Percentiles rank a stretch among this genome's conserved stretches.
phyloP scores from a whole-genome alignment of 1,140 invertebrate species.

The Drosophila lowei region DNA sequence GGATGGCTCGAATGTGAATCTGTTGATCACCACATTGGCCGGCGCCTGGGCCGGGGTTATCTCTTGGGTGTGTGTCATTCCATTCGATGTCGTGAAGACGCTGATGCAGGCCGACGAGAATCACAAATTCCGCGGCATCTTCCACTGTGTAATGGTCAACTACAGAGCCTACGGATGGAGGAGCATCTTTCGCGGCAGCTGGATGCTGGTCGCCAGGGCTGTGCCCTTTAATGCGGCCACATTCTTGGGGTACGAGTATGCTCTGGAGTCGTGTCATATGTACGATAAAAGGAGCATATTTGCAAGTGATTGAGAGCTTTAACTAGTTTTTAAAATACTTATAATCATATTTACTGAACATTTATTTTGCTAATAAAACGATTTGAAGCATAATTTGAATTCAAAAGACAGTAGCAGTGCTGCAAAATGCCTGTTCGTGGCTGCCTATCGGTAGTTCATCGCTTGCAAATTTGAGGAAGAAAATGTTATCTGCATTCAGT shows the following conservation, averaged over 20 bases:
- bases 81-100: slow-evolving; percentile 90
- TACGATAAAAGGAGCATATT: slow-evolving; percentile 2
- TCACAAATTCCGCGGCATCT: slow-evolving; percentile 73
- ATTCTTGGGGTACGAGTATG: slow-evolving; percentile 87
- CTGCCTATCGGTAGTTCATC: too few species aligned
- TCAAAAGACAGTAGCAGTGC: too few species aligned
- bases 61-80: slow-evolving; percentile 88
- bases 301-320: slow-evolving; percentile 34
- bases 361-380: not conserved
- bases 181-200: slow-evolving; percentile 86
- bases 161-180: slow-evolving; percentile 85
- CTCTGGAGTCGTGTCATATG: slow-evolving; percentile 73
- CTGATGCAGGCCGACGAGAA: slow-evolving; percentile 88
- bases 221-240: slow-evolving; percentile 89
- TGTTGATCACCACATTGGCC: slow-evolving; percentile 75
- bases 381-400: slow-evolving; percentile 8
- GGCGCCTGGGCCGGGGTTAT: slow-evolving; percentile 85
- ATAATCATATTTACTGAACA: not conserved
- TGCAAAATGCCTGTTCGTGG: too few species aligned
- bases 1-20: slow-evolving; percentile 63
- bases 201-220: slow-evolving; percentile 85
- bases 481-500: too few species aligned
- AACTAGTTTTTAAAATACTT: slow-evolving; percentile 33
- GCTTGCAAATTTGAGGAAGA: too few species aligned
- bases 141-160: slow-evolving; percentile 83